Base-by-base conservation (phyloP, 2,888 invertebrate species). In the Linnaemya vulpina region DNA sequence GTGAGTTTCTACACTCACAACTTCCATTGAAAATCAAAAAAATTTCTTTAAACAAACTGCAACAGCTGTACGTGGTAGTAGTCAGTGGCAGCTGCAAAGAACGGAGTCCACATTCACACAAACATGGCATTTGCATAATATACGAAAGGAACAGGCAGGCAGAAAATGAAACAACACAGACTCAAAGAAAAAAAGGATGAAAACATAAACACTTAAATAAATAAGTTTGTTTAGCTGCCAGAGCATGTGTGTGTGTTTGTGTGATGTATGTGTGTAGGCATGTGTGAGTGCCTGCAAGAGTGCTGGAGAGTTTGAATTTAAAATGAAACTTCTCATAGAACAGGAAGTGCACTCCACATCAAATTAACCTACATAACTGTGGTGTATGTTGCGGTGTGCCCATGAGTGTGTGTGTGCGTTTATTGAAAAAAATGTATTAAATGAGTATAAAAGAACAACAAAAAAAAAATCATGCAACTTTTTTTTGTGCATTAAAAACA, bases 301-400 rank as follows among this genome's bases (percentile, higher is more conserved):
- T 30, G 43, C 75, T 17, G 22, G 2, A 30, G 67, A 67, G 67
- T 58, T 58, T 67, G 58, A 77, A 43, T 43, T 60, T 80, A 22
- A 74, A 67, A 74, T 74, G 40, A 71, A 82, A 82, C 76, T 82
- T 83, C 62, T 71, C 76, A 67, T 53, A 53, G 82, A 82, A 82
- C 85, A 85, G 85, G 85, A 85, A 85, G 85, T 85, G 85, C 82
- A 85, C 85, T 85, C 85, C 78, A 82, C 79, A 82, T 82, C 82
- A 85, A 85, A 85, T 85, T 85, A 85, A 85, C 85, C 85, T 71
- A 85, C 65, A 85, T 82, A 85, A 75, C 79, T 51, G 60, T 58
- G 65, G 71, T 77, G 25, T 17, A 30, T 77, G 49, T 77, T 73
- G 71, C 65, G 76, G 63, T 62, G 35, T 55, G 53, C 25, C 9